Conservation (phyloP, 1,140 invertebrate species). For the Macrostomum lignano region DNA sequence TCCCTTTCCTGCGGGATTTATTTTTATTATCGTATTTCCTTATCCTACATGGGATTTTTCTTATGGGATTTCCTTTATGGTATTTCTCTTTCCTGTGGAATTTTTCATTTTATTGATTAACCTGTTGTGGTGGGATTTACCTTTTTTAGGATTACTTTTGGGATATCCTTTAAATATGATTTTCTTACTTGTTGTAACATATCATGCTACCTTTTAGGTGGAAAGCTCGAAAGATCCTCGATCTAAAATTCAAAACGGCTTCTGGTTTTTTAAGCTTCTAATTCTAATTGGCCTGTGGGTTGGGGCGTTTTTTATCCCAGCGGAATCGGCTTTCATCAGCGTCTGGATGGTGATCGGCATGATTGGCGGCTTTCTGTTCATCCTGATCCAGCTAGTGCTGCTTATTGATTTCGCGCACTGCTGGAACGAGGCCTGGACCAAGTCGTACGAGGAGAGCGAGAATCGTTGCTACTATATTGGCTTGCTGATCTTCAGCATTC, state of each 20-base stretch:
- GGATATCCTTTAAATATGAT: no score
- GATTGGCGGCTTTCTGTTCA: constrained; percentile 78
- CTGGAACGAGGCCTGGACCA: constrained; percentile 77
- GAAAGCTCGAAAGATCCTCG: constrained; percentile 6
- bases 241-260: constrained; percentile 29
- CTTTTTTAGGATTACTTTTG: no score
- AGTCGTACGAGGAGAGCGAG: constrained; percentile 62
- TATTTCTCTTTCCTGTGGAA: no score
- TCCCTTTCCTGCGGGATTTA: no score
- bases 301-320: constrained; percentile 84
- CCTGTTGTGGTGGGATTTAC: no score
- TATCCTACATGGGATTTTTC: no score
- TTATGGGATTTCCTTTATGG: no score
- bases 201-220: constrained; percentile 18
- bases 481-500: constrained; percentile 52
- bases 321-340: constrained; percentile 30
- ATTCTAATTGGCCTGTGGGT: constrained; percentile 67
- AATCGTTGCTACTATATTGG: constrained; percentile 49
- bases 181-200: not conserved
- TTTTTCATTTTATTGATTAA: no score
- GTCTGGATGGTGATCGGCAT: constrained; percentile 97
- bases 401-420: constrained; percentile 89
- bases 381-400: constrained; percentile 74
- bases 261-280: constrained; percentile 89
- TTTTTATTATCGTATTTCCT: no score